Base-by-base conservation (phyloP, 2,888 invertebrate genomes). In the Drosophila ochracea region DNA sequence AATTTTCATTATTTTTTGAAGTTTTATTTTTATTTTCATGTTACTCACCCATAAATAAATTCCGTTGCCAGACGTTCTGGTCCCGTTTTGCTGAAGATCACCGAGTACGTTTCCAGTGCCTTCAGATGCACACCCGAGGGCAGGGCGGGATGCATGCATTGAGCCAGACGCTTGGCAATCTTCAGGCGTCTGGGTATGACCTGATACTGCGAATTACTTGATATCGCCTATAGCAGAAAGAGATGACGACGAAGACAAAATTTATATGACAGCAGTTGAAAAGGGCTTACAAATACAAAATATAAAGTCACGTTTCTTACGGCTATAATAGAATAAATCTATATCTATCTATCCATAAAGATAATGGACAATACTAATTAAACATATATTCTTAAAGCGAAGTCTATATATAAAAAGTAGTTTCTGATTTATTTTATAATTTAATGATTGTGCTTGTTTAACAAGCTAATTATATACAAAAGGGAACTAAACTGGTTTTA, bases 71-170 rank as follows among this genome's bases (percentile, higher is more conserved):
- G 94, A 73, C 96, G 94, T 91, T 96, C 96, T 58, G 97, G 96
- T 71, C 97, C 97, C 94, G 98, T 97, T 89, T 96, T 97, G 92
- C 96, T 96, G 94, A 98, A 98, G 92, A 98, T 97, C 80, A 97
- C 96, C 91, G 97, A 97, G 93, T 98, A 98, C 0, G 97, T 97
- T 94, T 98, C 98, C 80, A 98, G 94, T 30, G 98, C 97, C 93
- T 98, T 98, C 73, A 98, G 94, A 93, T 98, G 98, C 33, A 98
- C 98, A 41, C 98, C 98, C 64, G 97, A 97, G 30, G 98, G 98
- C 79, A 98, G 94, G 25, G 97, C 97, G 41, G 98, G 98, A 94
- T 98, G 98, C 95, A 98, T 96, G 92, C 98, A 98, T 94, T 98
- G 98, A 55, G 98, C 97, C 78, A 98, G 94, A 73, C 98, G 95